A percentile compares a stretch with the other conserved stretches of the same genome.
These are phyloP conservation scores for Protonemura montana DNA, from an alignment of 2,888 invertebrate genomes.

Conservation along the genomic window DNA sequence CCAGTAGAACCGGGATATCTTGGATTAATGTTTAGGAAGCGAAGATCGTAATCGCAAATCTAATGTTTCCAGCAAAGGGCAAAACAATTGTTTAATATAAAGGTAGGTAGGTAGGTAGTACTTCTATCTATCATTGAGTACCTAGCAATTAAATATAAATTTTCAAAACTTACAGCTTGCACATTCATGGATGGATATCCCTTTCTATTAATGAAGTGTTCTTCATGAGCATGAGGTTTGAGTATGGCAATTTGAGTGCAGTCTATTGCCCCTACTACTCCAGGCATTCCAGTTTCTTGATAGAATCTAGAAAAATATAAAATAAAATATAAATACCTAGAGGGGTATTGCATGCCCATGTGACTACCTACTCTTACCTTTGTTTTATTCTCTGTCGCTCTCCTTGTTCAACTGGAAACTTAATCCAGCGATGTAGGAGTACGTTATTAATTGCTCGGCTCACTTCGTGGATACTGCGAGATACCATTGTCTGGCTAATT, in stretches of 20 bases:
- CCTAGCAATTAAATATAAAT: background rate
- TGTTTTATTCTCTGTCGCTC: background rate
- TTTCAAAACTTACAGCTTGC: conserved; percentile 38
- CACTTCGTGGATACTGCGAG: conserved; percentile 35
- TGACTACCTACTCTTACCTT: background rate
- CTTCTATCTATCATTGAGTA: too few species aligned
- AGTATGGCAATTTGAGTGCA: conserved; percentile 47
- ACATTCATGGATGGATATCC: conserved; percentile 41
- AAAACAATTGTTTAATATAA: background rate
- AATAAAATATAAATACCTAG: too few species aligned
- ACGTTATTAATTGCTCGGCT: conserved; percentile 22
- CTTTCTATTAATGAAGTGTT: conserved; percentile 40
- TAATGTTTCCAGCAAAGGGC: background rate
- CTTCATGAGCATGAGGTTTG: conserved; percentile 29
- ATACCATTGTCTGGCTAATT: conserved; percentile 34
- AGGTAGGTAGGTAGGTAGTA: background rate
- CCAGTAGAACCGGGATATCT: conserved; percentile 21
- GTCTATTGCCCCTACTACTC: conserved; percentile 49
- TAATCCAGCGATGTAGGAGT: conserved; percentile 42
- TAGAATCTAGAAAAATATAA: conserved; percentile 35
- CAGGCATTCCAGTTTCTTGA: conserved; percentile 37
- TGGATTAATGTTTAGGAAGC: conserved; percentile 9
- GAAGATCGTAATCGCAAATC: conserved; percentile 21
- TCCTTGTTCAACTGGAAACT: conserved; percentile 44
- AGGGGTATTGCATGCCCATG: too few species aligned